These are phyloP conservation scores for Vireo griseus DNA, from an alignment of 2,797 vertebrate genomes.

Conservation along the genomic window DNA sequence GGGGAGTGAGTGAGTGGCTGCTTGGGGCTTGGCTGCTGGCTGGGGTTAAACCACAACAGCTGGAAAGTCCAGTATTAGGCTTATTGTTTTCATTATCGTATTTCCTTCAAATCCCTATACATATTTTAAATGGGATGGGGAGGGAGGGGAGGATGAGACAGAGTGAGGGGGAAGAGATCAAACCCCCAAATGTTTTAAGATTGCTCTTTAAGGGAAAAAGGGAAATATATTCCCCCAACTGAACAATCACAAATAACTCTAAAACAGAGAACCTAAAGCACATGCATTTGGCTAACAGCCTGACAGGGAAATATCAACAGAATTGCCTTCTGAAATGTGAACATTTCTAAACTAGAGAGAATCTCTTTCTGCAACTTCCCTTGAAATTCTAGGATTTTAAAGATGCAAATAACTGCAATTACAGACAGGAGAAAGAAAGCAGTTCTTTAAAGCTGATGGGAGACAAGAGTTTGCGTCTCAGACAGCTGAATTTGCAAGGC, in stretches of 20 bases:
- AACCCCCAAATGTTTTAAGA: not conserved
- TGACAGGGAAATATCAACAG: not conserved
- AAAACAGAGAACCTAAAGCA: not conserved
- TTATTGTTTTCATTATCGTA: not conserved
- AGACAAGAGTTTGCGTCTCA: not conserved
- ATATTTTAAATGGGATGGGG: rapidly evolving
- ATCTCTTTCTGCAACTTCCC: not conserved
- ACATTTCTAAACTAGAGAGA: not conserved
- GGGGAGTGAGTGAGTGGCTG: not conserved
- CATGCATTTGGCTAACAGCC: not conserved
- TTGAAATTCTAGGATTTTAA: not conserved
- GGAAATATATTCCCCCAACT: not conserved
- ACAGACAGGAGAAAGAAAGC: not conserved
- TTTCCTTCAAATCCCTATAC: not conserved
- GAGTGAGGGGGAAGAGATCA: rapidly evolving
- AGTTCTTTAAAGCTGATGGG: not conserved
- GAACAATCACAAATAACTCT: not conserved
- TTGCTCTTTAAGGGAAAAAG: not conserved
- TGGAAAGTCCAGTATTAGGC: not conserved
- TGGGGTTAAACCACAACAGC: not conserved
- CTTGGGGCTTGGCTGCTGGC: not conserved
- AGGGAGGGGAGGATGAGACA: rapidly evolving
- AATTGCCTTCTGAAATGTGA: not conserved
- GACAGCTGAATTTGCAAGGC: not conserved
- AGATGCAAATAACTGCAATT: not conserved